Conservation (phyloP, 2,888 invertebrate genomes). For the Nemoura dubitans region DNA sequence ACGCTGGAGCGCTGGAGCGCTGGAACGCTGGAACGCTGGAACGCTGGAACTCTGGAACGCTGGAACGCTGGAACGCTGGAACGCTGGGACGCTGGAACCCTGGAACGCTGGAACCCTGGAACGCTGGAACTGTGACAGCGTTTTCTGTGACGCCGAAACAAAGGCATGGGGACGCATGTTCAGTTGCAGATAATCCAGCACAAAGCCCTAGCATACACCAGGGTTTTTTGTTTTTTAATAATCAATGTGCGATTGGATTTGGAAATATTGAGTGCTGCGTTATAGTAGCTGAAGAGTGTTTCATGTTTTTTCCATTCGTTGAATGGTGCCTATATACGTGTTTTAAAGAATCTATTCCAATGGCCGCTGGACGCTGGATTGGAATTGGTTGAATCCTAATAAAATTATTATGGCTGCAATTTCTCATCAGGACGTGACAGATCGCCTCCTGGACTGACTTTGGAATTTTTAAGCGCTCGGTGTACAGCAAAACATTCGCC, state of each 20-base stretch:
- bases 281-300: neutral
- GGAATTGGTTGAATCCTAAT: no score
- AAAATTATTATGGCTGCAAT: no score
- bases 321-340: neutral
- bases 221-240: neutral
- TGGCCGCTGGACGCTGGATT: no score
- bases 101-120: neutral
- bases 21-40: neutral
- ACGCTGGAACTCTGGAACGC: neutral
- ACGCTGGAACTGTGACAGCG: neutral
- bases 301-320: neutral
- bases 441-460: no score
- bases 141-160: neutral
- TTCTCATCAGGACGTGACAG: no score
- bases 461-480: no score
- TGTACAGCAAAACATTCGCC: no score
- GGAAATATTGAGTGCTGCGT: neutral
- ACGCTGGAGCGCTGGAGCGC: neutral
- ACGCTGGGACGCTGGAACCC: neutral
- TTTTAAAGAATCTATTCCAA: no score
- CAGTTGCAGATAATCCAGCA: neutral
- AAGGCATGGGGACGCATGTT: neutral
- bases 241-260: conserved; percentile 4
- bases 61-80: neutral
- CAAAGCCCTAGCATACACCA: neutral